phyloP scores from a whole-genome alignment of 2,797 vertebrate species.

The Melanotaenia nigrans region DNA sequence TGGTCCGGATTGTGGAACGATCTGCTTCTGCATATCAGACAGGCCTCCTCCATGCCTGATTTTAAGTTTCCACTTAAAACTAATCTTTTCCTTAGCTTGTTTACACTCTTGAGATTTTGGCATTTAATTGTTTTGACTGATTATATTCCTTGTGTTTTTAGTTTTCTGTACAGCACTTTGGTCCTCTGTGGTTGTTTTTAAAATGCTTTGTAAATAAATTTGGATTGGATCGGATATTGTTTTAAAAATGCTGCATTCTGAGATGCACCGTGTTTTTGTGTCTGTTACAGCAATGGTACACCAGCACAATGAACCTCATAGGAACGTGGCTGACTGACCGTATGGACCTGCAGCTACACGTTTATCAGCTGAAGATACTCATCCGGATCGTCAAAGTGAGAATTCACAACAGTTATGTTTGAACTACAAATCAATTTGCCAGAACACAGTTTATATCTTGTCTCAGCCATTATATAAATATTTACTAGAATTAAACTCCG shows the following conservation, averaged over 20 bases:
- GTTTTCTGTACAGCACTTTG: no score
- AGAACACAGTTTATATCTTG: not conserved
- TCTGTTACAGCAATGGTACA: slow-evolving; percentile 98
- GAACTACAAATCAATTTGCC: not conserved
- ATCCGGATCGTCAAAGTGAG: slow-evolving; percentile 97
- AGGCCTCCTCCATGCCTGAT: no score
- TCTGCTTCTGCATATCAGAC: no score
- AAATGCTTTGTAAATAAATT: no score
- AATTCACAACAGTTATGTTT: not conserved
- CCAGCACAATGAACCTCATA: slow-evolving; percentile 95
- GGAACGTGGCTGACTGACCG: slow-evolving; percentile 98
- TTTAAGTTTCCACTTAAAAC: no score
- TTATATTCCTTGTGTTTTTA: no score
- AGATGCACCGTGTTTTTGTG: slow-evolving; percentile 28
- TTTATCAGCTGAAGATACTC: slow-evolving; percentile 98
- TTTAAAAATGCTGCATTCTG: not conserved
- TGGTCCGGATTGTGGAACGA: no score
- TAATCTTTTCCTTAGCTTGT: no score
- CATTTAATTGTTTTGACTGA: no score
- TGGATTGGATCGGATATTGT: no score
- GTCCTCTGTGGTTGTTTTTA: no score
- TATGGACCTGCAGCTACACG: slow-evolving; percentile 98
- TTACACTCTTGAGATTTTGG: no score
- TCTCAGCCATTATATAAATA: not conserved
- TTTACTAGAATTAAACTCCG: not conserved